Conservation (phyloP, 2,113 vertebrate species). For the Callopanchax toddi region DNA sequence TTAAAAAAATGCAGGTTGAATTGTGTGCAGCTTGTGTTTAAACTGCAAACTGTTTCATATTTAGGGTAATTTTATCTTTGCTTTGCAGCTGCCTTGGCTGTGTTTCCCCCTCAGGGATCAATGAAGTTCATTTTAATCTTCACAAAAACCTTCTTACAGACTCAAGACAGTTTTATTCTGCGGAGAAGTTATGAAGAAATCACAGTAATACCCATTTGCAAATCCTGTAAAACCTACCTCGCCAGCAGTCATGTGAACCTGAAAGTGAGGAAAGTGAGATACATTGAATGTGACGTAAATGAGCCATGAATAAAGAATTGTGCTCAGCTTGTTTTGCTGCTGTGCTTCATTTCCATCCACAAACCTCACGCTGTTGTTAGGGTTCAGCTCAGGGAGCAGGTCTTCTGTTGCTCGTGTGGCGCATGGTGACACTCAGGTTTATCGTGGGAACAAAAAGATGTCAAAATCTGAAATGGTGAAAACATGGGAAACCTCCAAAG, state of each 20-base stretch:
- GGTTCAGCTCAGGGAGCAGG: slow-evolving; percentile 22
- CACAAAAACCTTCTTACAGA: slow-evolving; percentile 48
- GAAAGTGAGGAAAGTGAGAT: slow-evolving; percentile 34
- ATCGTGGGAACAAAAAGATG: slow-evolving; percentile 11
- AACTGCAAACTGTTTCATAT: slow-evolving; percentile 43
- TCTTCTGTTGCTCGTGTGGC: slow-evolving; percentile 39
- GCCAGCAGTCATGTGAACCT: slow-evolving; percentile 26
- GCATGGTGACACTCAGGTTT: slow-evolving; percentile 28
- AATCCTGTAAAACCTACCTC: slow-evolving; percentile 47
- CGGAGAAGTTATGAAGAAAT: slow-evolving; percentile 42
- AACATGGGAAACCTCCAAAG: slow-evolving; percentile 13
- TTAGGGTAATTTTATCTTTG: slow-evolving; percentile 58
- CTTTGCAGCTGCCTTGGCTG: slow-evolving; percentile 53
- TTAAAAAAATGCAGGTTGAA: background rate
- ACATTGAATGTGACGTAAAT: slow-evolving; percentile 37
- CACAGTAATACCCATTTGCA: slow-evolving; percentile 42
- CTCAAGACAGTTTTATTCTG: slow-evolving; percentile 44
- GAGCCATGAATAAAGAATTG: slow-evolving; percentile 54
- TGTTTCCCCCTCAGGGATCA: slow-evolving; percentile 45
- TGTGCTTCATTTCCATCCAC: slow-evolving; percentile 37
- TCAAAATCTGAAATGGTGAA: background rate
- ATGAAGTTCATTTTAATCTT: slow-evolving; percentile 59
- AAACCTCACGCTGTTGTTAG: slow-evolving; percentile 31
- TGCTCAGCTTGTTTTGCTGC: slow-evolving; percentile 7
- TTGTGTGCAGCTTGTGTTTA: slow-evolving; percentile 24